Evolutionary conservation across 2,888 invertebrate genomes (phyloP).

Genomic region (Nemotelus nigrinus): DNA sequence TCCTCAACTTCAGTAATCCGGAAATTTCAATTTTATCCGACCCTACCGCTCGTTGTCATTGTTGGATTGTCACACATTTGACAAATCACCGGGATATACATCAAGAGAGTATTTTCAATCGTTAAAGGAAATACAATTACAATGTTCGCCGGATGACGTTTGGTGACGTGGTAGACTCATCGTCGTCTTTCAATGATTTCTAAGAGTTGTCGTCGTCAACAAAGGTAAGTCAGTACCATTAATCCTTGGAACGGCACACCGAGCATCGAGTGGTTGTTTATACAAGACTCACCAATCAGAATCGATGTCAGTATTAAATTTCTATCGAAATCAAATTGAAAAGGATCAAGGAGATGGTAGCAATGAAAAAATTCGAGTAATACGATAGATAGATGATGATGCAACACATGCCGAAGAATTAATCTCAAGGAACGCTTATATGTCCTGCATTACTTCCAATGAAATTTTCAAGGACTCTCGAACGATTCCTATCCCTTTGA

Average conservation of each 20-base stretch:
- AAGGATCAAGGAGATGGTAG: slow-evolving; percentile 2
- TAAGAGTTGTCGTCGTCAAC: background rate
- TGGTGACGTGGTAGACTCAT: background rate
- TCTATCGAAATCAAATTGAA: background rate
- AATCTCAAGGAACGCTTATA: slow-evolving; percentile 1
- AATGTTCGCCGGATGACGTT: slow-evolving; percentile 1
- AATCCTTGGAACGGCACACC: slow-evolving; percentile 9
- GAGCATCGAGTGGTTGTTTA: slow-evolving; percentile 20
- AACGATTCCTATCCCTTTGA: slow-evolving; percentile 45
- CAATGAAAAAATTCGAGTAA: background rate
- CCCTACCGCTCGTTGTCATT: slow-evolving; percentile 16
- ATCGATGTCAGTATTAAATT: slow-evolving; percentile 32
- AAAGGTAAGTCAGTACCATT: slow-evolving; percentile 28
- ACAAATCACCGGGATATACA: slow-evolving; percentile 42
- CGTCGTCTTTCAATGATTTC: background rate
- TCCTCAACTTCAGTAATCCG: slow-evolving; percentile 38
- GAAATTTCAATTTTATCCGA: slow-evolving; percentile 43
- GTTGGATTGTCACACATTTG: slow-evolving; percentile 43
- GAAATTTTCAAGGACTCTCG: slow-evolving; percentile 38
- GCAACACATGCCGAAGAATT: background rate
- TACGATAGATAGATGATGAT: background rate
- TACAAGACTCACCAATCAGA: background rate
- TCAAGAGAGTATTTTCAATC: slow-evolving; percentile 22
- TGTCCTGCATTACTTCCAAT: slow-evolving; percentile 24
- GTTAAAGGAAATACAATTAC: slow-evolving; percentile 40